phyloP scores from a whole-genome alignment of 2,797 vertebrate genomes.

The Coregonus ussuriensis region DNA sequence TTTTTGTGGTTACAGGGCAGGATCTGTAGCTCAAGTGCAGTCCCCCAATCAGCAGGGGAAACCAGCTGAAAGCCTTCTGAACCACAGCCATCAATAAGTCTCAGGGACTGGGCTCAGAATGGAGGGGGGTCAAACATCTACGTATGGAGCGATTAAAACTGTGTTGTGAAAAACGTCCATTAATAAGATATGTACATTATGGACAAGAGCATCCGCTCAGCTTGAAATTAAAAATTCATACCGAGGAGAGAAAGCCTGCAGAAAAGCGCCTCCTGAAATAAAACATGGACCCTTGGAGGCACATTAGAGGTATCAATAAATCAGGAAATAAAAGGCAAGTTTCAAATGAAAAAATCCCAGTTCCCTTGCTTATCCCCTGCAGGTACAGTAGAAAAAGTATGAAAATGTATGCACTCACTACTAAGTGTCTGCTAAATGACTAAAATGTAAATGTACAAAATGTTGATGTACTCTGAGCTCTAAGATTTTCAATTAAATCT shows the following conservation, averaged over 20 bases:
- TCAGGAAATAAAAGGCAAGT: slow-evolving; percentile 44
- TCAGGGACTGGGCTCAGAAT: not conserved
- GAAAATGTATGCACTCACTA: no score
- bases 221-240: slow-evolving; percentile 57
- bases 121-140: slow-evolving; percentile 16
- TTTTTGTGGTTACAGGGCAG: not conserved
- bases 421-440: no score
- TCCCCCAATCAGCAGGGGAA: not conserved
- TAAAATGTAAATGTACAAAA: no score
- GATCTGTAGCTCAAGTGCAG: not conserved
- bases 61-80: not conserved
- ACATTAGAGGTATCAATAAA: slow-evolving; percentile 60
- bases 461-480: no score
- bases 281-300: slow-evolving; percentile 38
- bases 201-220: slow-evolving; percentile 47
- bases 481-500: slow-evolving; percentile 6
- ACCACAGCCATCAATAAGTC: not conserved
- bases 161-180: slow-evolving; percentile 54
- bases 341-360: slow-evolving; percentile 25
- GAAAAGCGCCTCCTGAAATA: slow-evolving; percentile 42
- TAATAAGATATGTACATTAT: slow-evolving; percentile 63
- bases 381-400: slow-evolving; percentile 11
- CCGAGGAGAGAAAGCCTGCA: slow-evolving; percentile 26
- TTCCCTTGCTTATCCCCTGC: slow-evolving; percentile 11
- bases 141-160: slow-evolving; percentile 49